Percentiles rank a stretch among this genome's conserved stretches.
Evolutionary conservation across 2,888 invertebrate genomes (phyloP).

Genomic region (Trissoscelio sp.): DNA sequence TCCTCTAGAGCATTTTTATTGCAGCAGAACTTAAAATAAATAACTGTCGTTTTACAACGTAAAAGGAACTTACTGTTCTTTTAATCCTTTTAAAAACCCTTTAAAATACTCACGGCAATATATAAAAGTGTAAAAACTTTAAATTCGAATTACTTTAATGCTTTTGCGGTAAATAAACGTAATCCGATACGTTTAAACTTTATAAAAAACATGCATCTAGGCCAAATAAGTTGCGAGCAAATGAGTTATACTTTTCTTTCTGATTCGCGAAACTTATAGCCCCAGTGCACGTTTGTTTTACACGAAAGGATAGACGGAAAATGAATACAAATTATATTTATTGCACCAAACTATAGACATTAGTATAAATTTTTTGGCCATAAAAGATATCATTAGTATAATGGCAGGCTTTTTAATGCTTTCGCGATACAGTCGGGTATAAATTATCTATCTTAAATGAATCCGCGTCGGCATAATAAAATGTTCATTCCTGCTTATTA

Average conservation of each 20-base stretch:
- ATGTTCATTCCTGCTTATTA: not conserved
- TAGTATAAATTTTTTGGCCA: slow-evolving; percentile 5
- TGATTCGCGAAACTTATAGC: slow-evolving; percentile 30
- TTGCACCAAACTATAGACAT: slow-evolving; percentile 5
- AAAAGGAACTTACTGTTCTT: not conserved
- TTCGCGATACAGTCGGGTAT: not conserved
- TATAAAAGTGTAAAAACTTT: slow-evolving; percentile 4
- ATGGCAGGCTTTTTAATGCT: not conserved
- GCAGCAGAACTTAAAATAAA: slow-evolving; percentile 29
- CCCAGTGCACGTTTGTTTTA: slow-evolving; percentile 17
- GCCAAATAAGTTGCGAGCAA: slow-evolving; percentile 5
- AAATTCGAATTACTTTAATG: not conserved
- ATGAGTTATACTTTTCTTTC: slow-evolving; percentile 15
- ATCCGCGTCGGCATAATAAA: not conserved
- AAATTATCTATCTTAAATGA: not conserved
- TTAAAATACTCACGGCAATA: too few relatives aligned
- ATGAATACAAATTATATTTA: slow-evolving; percentile 45
- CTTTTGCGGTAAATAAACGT: not conserved
- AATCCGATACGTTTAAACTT: slow-evolving; percentile 3
- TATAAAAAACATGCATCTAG: slow-evolving; percentile 8
- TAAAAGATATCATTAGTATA: slow-evolving; percentile 15
- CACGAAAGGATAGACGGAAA: slow-evolving; percentile 32
- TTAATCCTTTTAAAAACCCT: not conserved
- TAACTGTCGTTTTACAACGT: not conserved
- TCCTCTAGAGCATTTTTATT: slow-evolving; percentile 28